Conservation (phyloP, 53 echinoderm and acorn worm genomes). For the Hippasteria phrygiana region DNA sequence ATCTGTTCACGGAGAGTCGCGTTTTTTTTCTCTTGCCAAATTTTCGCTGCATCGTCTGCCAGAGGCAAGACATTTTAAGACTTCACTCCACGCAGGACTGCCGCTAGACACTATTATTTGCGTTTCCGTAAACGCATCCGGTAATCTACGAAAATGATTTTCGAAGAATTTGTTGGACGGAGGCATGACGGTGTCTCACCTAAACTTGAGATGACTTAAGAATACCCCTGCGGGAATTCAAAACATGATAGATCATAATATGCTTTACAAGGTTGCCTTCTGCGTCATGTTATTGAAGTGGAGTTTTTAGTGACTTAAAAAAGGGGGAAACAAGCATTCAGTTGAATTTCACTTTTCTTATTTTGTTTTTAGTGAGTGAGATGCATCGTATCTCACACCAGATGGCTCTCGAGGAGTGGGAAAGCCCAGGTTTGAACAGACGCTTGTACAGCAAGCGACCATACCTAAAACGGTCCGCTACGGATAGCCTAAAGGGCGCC, state of each 20-base stretch:
- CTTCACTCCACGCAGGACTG: background rate
- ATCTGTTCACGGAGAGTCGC: background rate
- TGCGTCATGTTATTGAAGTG: too few species aligned
- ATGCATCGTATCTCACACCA: constrained; percentile 85
- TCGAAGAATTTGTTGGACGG: too few species aligned
- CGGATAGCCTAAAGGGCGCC: constrained; percentile 38
- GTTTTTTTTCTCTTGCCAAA: background rate
- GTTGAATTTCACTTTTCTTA: background rate
- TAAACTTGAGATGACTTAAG: too few species aligned
- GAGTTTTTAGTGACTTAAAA: background rate
- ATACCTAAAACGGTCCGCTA: constrained; percentile 18
- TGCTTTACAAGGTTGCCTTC: too few species aligned
- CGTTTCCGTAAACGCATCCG: too few species aligned
- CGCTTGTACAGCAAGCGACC: constrained; percentile 71
- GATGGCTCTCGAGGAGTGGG: constrained; percentile 81
- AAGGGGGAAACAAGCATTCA: background rate
- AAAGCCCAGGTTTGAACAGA: constrained; percentile 84
- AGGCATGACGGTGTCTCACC: too few species aligned
- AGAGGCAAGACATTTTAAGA: background rate
- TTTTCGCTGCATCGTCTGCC: background rate
- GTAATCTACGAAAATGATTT: too few species aligned
- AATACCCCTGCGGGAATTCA: too few species aligned
- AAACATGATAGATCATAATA: too few species aligned
- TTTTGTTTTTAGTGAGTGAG: constrained; percentile 77
- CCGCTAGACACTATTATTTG: too few species aligned